Conservation (phyloP, 2,888 invertebrate species). For the Drosophila meridionalis region DNA sequence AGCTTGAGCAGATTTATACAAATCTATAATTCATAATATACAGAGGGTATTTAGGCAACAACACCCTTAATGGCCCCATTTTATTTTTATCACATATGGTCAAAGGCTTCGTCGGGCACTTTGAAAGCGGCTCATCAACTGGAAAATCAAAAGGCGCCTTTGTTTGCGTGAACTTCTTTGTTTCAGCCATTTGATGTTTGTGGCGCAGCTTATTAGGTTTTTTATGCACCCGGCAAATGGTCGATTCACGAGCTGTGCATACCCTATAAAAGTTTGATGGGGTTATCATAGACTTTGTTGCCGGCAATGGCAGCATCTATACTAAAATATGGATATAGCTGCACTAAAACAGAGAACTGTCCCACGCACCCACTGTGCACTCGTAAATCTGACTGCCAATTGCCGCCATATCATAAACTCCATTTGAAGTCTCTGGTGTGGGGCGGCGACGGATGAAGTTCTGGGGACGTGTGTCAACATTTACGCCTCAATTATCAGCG, state of each 20-base stretch:
- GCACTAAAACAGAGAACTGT: constrained; percentile 19
- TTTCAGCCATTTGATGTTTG: constrained; percentile 49
- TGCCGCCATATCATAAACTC: constrained; percentile 49
- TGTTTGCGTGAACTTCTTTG: constrained; percentile 59
- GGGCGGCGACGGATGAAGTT: constrained; percentile 52
- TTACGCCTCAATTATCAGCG: constrained; percentile 77
- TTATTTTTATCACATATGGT: constrained; percentile 73
- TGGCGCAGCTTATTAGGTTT: constrained; percentile 64
- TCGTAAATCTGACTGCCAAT: constrained; percentile 47
- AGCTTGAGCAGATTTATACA: background rate
- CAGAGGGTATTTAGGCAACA: constrained; percentile 6
- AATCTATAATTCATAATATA: background rate
- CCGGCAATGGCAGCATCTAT: constrained; percentile 11
- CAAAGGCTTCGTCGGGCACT: constrained; percentile 64
- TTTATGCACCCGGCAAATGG: constrained; percentile 67
- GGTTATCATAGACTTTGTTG: constrained; percentile 65
- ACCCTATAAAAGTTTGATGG: constrained; percentile 59
- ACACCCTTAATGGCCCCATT: background rate
- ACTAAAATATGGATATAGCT: constrained; percentile 23
- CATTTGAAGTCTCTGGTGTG: constrained; percentile 19
- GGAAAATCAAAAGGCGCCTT: constrained; percentile 76
- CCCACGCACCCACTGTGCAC: constrained; percentile 7
- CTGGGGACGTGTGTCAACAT: constrained; percentile 73
- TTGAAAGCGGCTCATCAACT: constrained; percentile 71
- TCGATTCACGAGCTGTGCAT: constrained; percentile 36